Base-by-base conservation (phyloP, 1,140 invertebrate genomes). In the Drosophila micromelanica region DNA sequence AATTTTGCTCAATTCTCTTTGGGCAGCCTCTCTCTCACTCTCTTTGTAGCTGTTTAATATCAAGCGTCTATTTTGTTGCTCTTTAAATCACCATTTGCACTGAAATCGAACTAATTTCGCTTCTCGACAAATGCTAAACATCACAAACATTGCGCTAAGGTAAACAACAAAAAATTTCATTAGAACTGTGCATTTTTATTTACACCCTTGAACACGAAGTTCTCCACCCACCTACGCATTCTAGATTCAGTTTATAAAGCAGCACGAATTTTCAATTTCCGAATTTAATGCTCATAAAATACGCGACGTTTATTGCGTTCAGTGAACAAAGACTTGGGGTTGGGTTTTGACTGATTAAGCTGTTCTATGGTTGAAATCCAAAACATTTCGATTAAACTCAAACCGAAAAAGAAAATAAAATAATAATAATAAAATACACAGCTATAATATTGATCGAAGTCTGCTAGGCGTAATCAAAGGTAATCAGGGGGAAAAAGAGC, bases 131-230 rank as follows among this genome's bases (percentile, higher is more conserved):
- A 67, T 51, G 17, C 35, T 60, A 59, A 62, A 74, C 76, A 80
- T 70, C 72, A 49, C 56, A 42, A 62, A 49, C 54, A 68, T 55
- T 60, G 51, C 51, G 43, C 43, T 11, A 61, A 62, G 30, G 79
- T 86, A 87, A 82, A 86, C 75, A 87, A 78, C 78, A 76, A 69
- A 76, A 76, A 55, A 76, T 48, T 78, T 76, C 70, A 72, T 69
- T 72, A 17, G 17, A 51, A 71, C 42, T 20, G 4, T 48, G 17
- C 27, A 2, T 27, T 27, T 27, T 27, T 64, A 38, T 55, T 46
- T 46, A 46, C 52, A 17, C 4, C 0, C 17, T 12, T 23, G 5
- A n/a, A 27, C 20, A 13, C 27, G 5, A 27, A 5, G 1, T 27
- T 27, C 5, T 38, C 9, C 6, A 8, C 45, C 27, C 9, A 12